These are phyloP conservation scores for Falco biarmicus DNA, from an alignment of 2,797 vertebrate species.

Conservation along the genomic window DNA sequence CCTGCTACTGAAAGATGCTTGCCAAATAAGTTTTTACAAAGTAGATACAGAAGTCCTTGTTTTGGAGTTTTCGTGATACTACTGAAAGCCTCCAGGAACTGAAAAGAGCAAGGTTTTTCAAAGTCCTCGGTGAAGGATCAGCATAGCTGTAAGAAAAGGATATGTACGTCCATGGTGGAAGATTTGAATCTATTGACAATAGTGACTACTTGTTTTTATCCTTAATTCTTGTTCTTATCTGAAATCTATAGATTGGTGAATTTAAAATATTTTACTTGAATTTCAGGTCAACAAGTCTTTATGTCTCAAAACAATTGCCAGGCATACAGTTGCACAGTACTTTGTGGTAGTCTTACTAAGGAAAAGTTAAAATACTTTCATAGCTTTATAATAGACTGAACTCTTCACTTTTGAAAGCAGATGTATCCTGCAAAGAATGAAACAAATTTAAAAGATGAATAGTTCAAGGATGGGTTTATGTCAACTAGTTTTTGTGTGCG, in stretches of 20 bases:
- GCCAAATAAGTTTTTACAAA: constrained; percentile 24
- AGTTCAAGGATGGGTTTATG: not conserved
- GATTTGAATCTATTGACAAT: not conserved
- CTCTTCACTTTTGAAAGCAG: not conserved
- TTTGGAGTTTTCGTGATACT: not conserved
- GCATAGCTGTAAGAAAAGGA: not conserved
- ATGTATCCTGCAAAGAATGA: not conserved
- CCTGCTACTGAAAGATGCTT: constrained; percentile 54
- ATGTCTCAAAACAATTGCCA: not conserved
- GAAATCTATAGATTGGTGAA: not conserved
- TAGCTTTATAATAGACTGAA: not conserved
- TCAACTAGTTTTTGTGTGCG: not conserved
- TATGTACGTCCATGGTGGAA: not conserved
- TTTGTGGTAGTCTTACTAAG: not conserved
- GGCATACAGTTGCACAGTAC: not conserved
- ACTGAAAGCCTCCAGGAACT: not conserved
- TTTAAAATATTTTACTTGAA: not conserved
- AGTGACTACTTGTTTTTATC: not conserved
- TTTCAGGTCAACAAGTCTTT: not conserved
- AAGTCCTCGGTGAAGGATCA: not conserved
- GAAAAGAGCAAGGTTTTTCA: not conserved
- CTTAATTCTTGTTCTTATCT: not conserved
- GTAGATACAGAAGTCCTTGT: constrained; percentile 37
- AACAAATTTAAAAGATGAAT: not conserved
- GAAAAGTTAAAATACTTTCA: not conserved